phyloP scores from a whole-genome alignment of 2,888 invertebrate species.

The Chironomus riparius region DNA sequence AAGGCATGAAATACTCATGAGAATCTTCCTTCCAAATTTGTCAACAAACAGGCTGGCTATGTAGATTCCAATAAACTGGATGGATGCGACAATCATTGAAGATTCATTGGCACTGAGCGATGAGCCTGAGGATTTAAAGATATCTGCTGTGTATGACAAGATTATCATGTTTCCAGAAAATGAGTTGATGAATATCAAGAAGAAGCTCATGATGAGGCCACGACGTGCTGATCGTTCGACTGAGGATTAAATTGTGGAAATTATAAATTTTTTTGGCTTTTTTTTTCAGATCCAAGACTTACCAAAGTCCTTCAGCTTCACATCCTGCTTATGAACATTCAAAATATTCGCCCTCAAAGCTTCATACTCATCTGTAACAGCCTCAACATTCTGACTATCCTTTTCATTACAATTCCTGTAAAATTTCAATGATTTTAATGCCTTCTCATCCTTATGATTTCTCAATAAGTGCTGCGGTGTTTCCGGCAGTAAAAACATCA shows the following conservation, averaged over 20 bases:
- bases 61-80: conserved; percentile 30
- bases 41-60: conserved; percentile 29
- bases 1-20: conserved; percentile 18
- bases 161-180: conserved; percentile 30
- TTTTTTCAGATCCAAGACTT: conserved; percentile 20
- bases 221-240: conserved; percentile 12
- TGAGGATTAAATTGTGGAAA: background rate
- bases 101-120: conserved; percentile 29
- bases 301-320: conserved; percentile 28
- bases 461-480: conserved; percentile 29
- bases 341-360: background rate
- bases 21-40: conserved; percentile 28
- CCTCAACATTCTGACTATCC: conserved; percentile 22
- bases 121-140: conserved; percentile 29
- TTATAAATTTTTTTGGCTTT: background rate
- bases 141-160: conserved; percentile 29
- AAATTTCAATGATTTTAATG: conserved; percentile 29
- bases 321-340: background rate
- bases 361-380: background rate
- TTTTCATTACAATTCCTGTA: conserved; percentile 28
- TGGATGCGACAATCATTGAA: conserved; percentile 29
- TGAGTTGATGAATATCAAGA: conserved; percentile 28
- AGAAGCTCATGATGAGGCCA: conserved; percentile 26
- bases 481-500: conserved; percentile 29
- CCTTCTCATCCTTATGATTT: conserved; percentile 26